Conservation (phyloP, 2,888 invertebrate species). For the Steinernema hermaphroditum region DNA sequence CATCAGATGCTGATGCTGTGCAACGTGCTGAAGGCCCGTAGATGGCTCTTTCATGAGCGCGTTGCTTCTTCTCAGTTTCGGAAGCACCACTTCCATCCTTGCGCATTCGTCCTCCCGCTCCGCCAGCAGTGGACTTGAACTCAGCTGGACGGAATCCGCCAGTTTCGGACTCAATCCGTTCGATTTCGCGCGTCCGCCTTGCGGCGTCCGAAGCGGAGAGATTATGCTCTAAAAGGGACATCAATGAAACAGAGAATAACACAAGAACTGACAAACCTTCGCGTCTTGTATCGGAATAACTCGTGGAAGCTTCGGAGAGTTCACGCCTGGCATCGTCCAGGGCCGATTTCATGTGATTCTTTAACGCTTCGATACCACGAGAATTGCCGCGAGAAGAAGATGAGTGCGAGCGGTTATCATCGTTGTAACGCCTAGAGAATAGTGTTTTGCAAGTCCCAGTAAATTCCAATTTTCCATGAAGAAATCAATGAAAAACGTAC, state of each 20-base stretch:
- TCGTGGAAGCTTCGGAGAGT: not conserved
- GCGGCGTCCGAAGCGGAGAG: not conserved
- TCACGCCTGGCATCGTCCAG: not conserved
- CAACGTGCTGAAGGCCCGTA: slow-evolving; percentile 3
- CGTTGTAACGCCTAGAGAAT: not conserved
- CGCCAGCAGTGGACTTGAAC: slow-evolving; percentile 31
- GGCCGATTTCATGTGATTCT: slow-evolving; percentile 3
- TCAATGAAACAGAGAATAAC: not conserved
- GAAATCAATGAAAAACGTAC: not conserved
- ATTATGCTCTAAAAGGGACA: not conserved
- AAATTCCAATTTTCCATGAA: not conserved
- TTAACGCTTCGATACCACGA: not conserved
- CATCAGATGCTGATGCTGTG: not conserved
- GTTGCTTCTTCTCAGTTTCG: slow-evolving; percentile 25
- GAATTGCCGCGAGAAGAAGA: not conserved
- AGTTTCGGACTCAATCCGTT: slow-evolving; percentile 21
- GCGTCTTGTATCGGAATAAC: too few relatives aligned
- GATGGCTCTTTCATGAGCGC: slow-evolving; percentile 25
- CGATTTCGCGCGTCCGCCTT: slow-evolving; percentile 22
- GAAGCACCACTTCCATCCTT: not conserved
- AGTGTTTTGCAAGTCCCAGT: not conserved
- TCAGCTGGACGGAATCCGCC: slow-evolving; percentile 20
- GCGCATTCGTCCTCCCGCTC: slow-evolving; percentile 18
- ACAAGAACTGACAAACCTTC: too few relatives aligned
- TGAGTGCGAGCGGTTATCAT: not conserved